Base-by-base conservation (phyloP, 2,113 vertebrate genomes). In the Acrocephalus arundinaceus region DNA sequence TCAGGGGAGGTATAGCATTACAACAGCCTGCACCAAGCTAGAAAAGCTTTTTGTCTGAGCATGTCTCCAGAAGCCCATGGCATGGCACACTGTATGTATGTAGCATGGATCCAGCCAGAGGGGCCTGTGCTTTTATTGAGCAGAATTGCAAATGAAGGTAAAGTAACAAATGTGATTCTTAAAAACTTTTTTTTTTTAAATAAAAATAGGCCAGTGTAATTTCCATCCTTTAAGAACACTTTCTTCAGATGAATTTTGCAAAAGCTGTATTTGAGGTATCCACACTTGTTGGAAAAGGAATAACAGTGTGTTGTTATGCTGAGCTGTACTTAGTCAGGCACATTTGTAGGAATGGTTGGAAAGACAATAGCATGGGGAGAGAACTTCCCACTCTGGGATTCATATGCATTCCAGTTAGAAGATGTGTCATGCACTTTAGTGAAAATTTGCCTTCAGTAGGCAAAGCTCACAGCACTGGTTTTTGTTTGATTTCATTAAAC, bases 71-170 rank as follows among this genome's bases (percentile, higher is more conserved):
- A 80, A 91, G 57, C 43, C 22, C 33, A 1, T 79, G 59, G 58
- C 74, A 24, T 33, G 46, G 39, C 30, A 68, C 24, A 49, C 24
- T 3, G 0, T 41, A 14, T 3, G 0, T 41, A 12, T 37, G 31
- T 13, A 87, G 45, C 41, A 23, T 0, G 7, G 41, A 37, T 71
- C 31, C 62, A 82, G 31, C 54, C 59, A 70, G 41, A 49, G 19
- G 22, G 14, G 15, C 9, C 48, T 59, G 39, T 72, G 49, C 39
- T 68, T 90, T 70, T 55, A 13, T 28, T 54, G 58, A 77, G 31
- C 55, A 92, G 41, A 74, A 57, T 30, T 87, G 41, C 65, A 85
- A 81, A 83, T 43, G 11, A n/a, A 54, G n/a, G 21, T 49, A 46
- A 74, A 93, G 48, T 59, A 43, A 71, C 57, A 86, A 84, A 65